Evolutionary conservation across 2,888 invertebrate species (phyloP).

Genomic region (Pachliopta kotzebuea): DNA sequence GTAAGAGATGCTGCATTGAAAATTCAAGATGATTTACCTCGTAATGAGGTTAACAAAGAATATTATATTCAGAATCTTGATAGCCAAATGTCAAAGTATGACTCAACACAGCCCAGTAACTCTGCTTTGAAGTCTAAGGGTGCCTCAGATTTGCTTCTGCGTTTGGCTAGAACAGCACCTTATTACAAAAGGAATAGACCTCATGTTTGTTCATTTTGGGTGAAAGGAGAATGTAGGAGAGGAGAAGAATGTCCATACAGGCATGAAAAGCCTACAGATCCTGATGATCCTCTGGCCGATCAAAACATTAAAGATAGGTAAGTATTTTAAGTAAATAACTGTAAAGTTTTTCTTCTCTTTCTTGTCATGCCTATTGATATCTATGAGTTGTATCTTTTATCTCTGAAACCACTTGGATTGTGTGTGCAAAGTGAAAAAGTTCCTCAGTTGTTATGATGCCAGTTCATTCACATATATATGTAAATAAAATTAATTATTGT

Average conservation of each 20-base stretch:
- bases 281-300: slow-evolving; percentile 97
- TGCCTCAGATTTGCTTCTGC: slow-evolving; percentile 89
- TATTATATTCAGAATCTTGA: slow-evolving; percentile 96
- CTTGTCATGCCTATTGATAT: too few relatives aligned
- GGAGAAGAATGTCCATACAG: slow-evolving; percentile 98
- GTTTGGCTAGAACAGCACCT: slow-evolving; percentile 94
- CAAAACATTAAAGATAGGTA: slow-evolving; percentile 95
- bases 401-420: too few relatives aligned
- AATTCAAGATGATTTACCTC: slow-evolving; percentile 93
- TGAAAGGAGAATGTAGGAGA: slow-evolving; percentile 97
- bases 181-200: slow-evolving; percentile 97
- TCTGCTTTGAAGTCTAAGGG: slow-evolving; percentile 87
- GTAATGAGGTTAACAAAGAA: slow-evolving; percentile 97
- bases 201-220: slow-evolving; percentile 98
- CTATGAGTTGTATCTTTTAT: too few relatives aligned
- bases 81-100: slow-evolving; percentile 82
- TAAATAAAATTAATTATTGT: too few relatives aligned
- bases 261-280: slow-evolving; percentile 97
- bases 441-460: too few relatives aligned
- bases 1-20: slow-evolving; percentile 95
- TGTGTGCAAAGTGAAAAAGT: too few relatives aligned
- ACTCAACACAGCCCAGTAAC: slow-evolving; percentile 78
- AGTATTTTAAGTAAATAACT: slow-evolving; percentile 31
- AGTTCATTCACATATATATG: too few relatives aligned
- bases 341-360: too few relatives aligned